A percentile compares a stretch with the other conserved stretches of the same genome.
Conservation (phyloP, 2,888 invertebrate species). For the Biston betularia region DNA sequence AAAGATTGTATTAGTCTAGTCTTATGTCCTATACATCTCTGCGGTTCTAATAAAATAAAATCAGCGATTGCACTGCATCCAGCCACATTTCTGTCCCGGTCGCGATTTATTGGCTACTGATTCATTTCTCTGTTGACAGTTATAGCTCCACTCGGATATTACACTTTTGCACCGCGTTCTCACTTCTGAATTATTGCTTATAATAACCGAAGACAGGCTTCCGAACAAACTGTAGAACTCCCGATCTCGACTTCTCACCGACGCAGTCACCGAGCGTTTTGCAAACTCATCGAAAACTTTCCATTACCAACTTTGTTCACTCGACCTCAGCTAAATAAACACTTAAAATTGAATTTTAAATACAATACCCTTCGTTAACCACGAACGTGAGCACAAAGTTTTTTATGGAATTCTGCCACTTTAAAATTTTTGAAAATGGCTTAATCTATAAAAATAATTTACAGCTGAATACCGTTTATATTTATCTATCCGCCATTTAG, state of each 20-base stretch:
- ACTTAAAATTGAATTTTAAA: conserved; percentile 54
- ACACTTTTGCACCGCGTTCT: conserved; percentile 79
- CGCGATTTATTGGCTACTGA: conserved; percentile 79
- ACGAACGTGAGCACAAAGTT: conserved; percentile 44
- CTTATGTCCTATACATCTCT: no score
- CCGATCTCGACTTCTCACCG: conserved; percentile 29
- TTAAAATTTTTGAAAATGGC: conserved; percentile 50
- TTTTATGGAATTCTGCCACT: conserved; percentile 44
- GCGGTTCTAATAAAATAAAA: conserved; percentile 65
- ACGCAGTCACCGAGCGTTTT: conserved; percentile 45
- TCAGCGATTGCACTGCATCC: conserved; percentile 55
- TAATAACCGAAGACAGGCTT: conserved; percentile 68
- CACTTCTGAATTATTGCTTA: conserved; percentile 73
- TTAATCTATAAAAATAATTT: conserved; percentile 77
- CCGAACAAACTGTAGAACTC: conserved; percentile 39
- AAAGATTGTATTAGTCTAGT: no score
- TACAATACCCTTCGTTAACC: conserved; percentile 60
- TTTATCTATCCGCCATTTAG: conserved; percentile 76
- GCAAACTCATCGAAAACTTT: conserved; percentile 63
- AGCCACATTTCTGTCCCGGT: conserved; percentile 69
- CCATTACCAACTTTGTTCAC: conserved; percentile 51
- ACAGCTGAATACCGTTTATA: conserved; percentile 64
- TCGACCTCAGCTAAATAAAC: conserved; percentile 49
- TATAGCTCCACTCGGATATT: conserved; percentile 79
- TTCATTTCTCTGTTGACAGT: conserved; percentile 81